Conservation (phyloP, 2,888 invertebrate species). For the Fragum whitleyi region DNA sequence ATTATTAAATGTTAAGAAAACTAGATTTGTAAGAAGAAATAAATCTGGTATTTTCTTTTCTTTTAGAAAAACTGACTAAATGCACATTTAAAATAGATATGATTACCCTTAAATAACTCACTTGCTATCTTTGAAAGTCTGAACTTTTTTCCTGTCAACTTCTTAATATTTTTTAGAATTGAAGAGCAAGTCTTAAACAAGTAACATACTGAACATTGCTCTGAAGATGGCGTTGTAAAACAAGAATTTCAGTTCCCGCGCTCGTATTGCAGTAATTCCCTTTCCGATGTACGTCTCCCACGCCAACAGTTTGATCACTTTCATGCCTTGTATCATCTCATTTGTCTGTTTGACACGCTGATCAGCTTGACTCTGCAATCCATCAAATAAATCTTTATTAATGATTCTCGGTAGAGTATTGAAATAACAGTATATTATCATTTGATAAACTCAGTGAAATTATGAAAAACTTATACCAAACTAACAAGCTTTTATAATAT, state of each 20-base stretch:
- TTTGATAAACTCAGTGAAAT: too few relatives aligned
- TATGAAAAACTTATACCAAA: too few relatives aligned
- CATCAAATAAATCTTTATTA: neutral
- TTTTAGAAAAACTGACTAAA: too few relatives aligned
- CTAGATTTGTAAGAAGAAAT: too few relatives aligned
- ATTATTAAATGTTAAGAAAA: too few relatives aligned
- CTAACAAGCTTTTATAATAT: too few relatives aligned
- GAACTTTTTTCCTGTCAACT: too few relatives aligned
- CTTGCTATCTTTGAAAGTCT: too few relatives aligned
- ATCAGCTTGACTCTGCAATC: constrained; percentile 90
- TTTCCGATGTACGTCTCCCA: constrained; percentile 92
- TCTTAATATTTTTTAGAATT: too few relatives aligned
- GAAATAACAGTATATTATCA: neutral
- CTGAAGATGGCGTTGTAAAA: constrained; percentile 62
- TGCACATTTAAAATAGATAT: too few relatives aligned
- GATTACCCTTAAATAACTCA: too few relatives aligned
- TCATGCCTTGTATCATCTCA: constrained; percentile 92
- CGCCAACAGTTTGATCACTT: constrained; percentile 92
- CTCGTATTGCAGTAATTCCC: constrained; percentile 89
- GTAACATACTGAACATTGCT: constrained; percentile 66
- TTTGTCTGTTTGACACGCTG: constrained; percentile 91
- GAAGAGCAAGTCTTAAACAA: neutral
- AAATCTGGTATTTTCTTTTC: too few relatives aligned
- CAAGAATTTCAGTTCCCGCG: constrained; percentile 90
- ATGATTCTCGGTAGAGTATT: neutral